These are phyloP conservation scores for Hippocampus comes DNA, from an alignment of 2,113 vertebrate species.

Conservation along the genomic window DNA sequence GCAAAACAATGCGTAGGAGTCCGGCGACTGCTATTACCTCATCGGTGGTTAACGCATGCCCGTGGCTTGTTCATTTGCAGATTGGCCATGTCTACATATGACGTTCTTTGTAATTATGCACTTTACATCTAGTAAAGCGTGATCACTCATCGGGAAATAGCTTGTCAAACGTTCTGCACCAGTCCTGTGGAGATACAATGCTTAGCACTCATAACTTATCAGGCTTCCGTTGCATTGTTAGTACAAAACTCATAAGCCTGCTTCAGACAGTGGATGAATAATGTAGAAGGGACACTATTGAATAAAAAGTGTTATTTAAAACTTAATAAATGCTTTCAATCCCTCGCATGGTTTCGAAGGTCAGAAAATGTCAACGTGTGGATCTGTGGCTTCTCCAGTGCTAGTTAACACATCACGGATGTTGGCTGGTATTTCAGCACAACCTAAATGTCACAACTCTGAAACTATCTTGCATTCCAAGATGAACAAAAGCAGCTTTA, in stretches of 20 bases:
- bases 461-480: slow-evolving; percentile 26
- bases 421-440: slow-evolving; percentile 30
- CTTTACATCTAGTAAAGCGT: slow-evolving; percentile 20
- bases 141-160: neutral
- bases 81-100: slow-evolving; percentile 1
- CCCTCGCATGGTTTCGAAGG: slow-evolving; percentile 10
- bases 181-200: slow-evolving; percentile 19
- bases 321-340: too few species aligned
- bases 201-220: neutral
- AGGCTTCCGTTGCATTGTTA: neutral
- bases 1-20: slow-evolving; percentile 9
- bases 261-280: neutral
- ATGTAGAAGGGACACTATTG: too few species aligned
- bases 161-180: neutral
- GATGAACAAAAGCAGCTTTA: slow-evolving; percentile 7
- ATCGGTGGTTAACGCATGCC: slow-evolving; percentile 4
- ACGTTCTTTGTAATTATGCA: slow-evolving; percentile 31
- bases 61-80: slow-evolving; percentile 15
- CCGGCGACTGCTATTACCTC: slow-evolving; percentile 10
- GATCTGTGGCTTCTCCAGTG: slow-evolving; percentile 2
- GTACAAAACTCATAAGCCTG: neutral
- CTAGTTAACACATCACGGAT: slow-evolving; percentile 22
- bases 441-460: slow-evolving; percentile 33
- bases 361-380: slow-evolving; percentile 26
- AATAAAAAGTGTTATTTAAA: too few species aligned